Evolutionary conservation across 1,140 invertebrate species (phyloP), one percentile per base, ranked within the genome.

Genomic region (Caerostris extrusa): DNA sequence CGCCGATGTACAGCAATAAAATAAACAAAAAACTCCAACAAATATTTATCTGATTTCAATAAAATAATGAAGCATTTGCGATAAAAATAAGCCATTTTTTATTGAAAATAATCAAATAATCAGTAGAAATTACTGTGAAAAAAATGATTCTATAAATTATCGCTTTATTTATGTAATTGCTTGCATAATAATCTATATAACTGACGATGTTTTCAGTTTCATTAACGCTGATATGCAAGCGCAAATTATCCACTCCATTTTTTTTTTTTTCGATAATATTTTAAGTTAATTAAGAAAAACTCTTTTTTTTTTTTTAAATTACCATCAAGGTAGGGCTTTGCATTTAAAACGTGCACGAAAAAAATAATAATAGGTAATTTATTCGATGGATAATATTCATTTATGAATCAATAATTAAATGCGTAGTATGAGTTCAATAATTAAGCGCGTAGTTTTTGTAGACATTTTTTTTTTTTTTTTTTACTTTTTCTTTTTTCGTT

Each of bases 371-470:
- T 77, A 10, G 71, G 14, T 57, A 83, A 83, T 58, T 83, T 57
- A 17, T 57, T 83, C 82, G 82, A 83, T 83, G 56, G 14, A n/a
- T 55, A 83, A 83, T 83, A 83, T 83, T 83, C 57, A 83, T 83
- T 83, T 83, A 57, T 77, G 71, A 77, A 53, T 83, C 34, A 34
- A 34, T 34, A 34, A 34, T 34, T 34, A 34, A 34, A 34, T 34
- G 34, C 2, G 34, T 2, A 34, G 34, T 34, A 34, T 34, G 34
- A 55, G 82, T 55, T 57, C 82, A 83, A 83, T 83, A 83, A 83
- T 83, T 83, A 83, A 83, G 82, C 14, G 8, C 17, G 19, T 5
- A 17, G 7, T 57, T 83, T 56, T 57, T 83, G 17, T 83, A 58
- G 82, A 17, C 56, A 19, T 83, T 56, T 19, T 7, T 58, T 10